Percentiles rank a stretch among this genome's conserved stretches.
These are phyloP conservation scores for Adineta ricciae DNA, from an alignment of 2,888 invertebrate species.

Conservation along the genomic window DNA sequence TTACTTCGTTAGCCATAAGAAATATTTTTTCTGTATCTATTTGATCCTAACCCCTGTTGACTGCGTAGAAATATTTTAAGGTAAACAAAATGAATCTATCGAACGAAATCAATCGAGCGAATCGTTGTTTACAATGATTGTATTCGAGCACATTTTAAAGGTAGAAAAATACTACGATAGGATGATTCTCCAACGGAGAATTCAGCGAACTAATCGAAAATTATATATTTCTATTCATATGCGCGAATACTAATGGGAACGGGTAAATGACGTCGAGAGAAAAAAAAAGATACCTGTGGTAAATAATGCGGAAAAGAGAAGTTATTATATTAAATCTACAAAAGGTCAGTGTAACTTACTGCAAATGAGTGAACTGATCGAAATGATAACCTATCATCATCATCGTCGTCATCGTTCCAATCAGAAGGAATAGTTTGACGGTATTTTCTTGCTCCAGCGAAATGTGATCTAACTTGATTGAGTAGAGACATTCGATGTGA, in stretches of 20 bases:
- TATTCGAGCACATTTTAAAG: neutral
- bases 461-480: neutral
- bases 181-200: no score
- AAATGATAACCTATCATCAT: neutral
- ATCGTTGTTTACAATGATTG: neutral
- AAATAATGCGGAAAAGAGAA: no score
- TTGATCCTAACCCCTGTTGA: neutral
- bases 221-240: no score
- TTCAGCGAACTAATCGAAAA: no score
- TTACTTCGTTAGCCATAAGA: neutral
- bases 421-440: neutral
- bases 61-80: neutral
- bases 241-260: no score
- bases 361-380: neutral
- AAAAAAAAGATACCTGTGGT: neutral
- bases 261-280: no score
- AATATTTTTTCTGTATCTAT: neutral
- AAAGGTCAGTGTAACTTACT: neutral
- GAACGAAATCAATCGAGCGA: neutral
- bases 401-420: neutral
- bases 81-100: neutral
- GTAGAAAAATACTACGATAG: neutral
- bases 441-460: neutral
- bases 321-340: no score
- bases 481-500: neutral